phyloP scores from a whole-genome alignment of 1,140 invertebrate species.

The Leguminivora glycinivorella region DNA sequence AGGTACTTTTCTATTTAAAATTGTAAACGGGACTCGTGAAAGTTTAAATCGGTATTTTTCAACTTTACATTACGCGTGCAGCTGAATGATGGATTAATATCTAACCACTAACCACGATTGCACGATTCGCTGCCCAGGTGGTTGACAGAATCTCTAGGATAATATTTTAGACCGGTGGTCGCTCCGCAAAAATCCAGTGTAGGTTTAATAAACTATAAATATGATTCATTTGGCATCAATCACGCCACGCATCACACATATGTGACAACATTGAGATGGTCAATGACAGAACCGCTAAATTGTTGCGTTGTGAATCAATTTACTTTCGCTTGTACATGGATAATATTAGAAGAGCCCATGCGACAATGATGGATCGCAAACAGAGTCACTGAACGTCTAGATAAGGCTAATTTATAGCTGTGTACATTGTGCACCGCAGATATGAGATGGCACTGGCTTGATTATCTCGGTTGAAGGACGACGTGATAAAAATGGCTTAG shows the following conservation, averaged over 20 bases:
- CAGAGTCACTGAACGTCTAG: constrained; percentile 67
- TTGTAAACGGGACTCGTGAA: too few species aligned
- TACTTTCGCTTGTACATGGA: constrained; percentile 51
- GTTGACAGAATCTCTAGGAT: too few species aligned
- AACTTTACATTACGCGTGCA: too few species aligned
- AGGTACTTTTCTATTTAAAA: too few species aligned
- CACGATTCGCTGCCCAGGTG: too few species aligned
- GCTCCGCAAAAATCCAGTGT: neutral
- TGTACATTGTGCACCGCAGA: constrained; percentile 46
- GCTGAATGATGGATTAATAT: too few species aligned
- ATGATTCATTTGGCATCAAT: neutral
- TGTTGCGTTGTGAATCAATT: constrained; percentile 49
- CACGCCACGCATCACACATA: constrained; percentile 7
- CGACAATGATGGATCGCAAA: constrained; percentile 67
- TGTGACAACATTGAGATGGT: neutral
- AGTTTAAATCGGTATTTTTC: too few species aligned
- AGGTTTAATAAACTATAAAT: constrained; percentile 13
- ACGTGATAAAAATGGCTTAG: constrained; percentile 15
- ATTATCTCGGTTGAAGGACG: constrained; percentile 49
- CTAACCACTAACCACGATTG: too few species aligned
- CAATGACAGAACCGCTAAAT: constrained; percentile 30
- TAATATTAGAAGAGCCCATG: constrained; percentile 32
- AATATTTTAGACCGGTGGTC: neutral
- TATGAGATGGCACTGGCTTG: constrained; percentile 49
- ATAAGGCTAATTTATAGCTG: constrained; percentile 70